phyloP scores from a whole-genome alignment of 2,888 invertebrate species.

The Eristalinus aeneus region DNA sequence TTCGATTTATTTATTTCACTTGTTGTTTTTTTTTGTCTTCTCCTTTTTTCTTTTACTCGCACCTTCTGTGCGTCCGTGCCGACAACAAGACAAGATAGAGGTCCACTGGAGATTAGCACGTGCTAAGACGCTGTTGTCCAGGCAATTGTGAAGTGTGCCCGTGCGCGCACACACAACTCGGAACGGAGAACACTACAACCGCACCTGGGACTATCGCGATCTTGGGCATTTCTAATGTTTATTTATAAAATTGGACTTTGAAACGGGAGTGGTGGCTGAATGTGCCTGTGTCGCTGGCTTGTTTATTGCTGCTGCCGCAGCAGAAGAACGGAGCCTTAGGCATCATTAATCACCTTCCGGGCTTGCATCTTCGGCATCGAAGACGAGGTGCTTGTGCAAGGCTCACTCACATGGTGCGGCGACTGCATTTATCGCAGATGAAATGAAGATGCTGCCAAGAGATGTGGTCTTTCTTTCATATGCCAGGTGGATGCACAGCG shows the following conservation, averaged over 20 bases:
- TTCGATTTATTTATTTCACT: background rate
- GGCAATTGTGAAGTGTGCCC: conserved; percentile 5
- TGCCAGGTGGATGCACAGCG: background rate
- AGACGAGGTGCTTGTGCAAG: background rate
- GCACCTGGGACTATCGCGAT: conserved; percentile 51
- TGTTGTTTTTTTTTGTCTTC: no score
- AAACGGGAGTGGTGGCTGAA: conserved; percentile 4
- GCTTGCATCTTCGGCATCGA: background rate
- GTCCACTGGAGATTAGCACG: conserved; percentile 61
- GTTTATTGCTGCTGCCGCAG: background rate
- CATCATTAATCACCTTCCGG: background rate
- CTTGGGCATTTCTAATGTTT: conserved; percentile 43
- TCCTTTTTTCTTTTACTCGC: background rate
- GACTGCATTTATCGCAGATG: background rate
- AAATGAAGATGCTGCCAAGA: background rate
- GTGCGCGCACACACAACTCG: background rate
- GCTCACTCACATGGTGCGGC: background rate
- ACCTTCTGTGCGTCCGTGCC: conserved; percentile 18
- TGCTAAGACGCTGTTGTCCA: conserved; percentile 35
- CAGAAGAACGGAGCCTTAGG: background rate
- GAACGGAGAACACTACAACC: background rate
- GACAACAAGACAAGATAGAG: conserved; percentile 57
- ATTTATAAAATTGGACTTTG: conserved; percentile 67
- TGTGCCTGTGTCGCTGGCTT: background rate
- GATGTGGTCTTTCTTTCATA: background rate